Base-by-base conservation (phyloP, 2,888 invertebrate species). In the Cheilosia impressa region DNA sequence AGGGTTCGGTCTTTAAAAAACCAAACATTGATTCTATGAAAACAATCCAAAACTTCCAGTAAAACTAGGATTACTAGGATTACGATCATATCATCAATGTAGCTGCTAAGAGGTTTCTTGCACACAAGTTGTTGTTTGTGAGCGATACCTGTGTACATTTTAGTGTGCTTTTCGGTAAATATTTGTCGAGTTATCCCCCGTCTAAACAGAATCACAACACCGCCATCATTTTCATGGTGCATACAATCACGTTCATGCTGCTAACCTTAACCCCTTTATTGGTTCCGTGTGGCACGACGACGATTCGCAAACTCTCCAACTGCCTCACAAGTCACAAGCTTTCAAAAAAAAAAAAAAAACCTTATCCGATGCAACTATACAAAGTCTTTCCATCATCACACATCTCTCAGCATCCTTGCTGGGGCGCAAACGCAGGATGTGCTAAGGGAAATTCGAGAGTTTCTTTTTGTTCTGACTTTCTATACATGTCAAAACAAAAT, bases 251-350 rank as follows among this genome's bases (percentile, higher is more conserved):
- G 43, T 79, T 50, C 17, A 22, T 50, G 19, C 17, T 57, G n/a
- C 73, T 83, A 79, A 57, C 79, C 83, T 79, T 79, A 83, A 83
- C 83, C 83, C 72, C 72, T 27, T 83, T 83, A 83, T 73, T 57
- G 50, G 68, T 57, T 63, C 22, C 47, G n/a, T 27, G 58, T 55
- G 47, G 17, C n/a, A 24, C 55, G 62, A 47, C 27, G 38, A 60
- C 34, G 17, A 62, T 55, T 38, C 34, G 3, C 47, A 63, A 65
- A 66, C 47, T 38, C 50, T 66, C 41, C 78, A 58, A 34, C 10
- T 66, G 6, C 66, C 53, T 62, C 47, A 60, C 41, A 57, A 27
- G 27, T 27, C 60, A 66, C 19, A 57, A 57, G 27, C 43, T 27
- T 38, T 6, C 50, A 19, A n/a, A 58, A 24, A n/a, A 4, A 19